These are phyloP conservation scores for Achlya flavicornis DNA, from an alignment of 2,888 invertebrate genomes.

Conservation along the genomic window DNA sequence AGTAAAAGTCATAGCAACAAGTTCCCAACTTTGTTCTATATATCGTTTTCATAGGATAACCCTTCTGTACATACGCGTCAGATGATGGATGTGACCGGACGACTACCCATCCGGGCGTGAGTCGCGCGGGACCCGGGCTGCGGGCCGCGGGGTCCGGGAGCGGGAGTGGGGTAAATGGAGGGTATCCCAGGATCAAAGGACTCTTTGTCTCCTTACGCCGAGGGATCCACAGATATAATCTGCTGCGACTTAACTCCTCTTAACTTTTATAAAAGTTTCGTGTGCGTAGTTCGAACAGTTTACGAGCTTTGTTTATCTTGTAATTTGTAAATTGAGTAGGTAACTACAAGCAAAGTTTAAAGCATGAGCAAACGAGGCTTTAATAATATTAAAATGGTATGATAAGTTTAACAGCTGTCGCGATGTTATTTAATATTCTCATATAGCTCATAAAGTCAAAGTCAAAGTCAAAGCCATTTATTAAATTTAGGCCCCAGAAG, in stretches of 20 bases:
- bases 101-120: not conserved
- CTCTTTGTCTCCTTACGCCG: conserved; percentile 13
- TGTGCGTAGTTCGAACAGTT: not conserved
- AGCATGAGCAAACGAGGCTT: too few relatives aligned
- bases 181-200: conserved; percentile 14
- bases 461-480: too few relatives aligned
- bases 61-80: conserved; percentile 3
- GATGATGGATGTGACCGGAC: conserved; percentile 3
- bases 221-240: conserved; percentile 7
- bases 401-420: too few relatives aligned
- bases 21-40: not conserved
- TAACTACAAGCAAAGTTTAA: not conserved
- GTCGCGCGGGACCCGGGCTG: not conserved
- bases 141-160: not conserved
- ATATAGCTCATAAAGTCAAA: too few relatives aligned
- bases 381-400: too few relatives aligned
- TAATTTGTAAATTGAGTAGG: not conserved
- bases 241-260: conserved; percentile 10
- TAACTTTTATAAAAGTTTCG: conserved; percentile 14
- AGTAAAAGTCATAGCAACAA: not conserved
- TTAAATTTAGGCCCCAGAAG: too few relatives aligned
- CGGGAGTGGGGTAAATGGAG: not conserved
- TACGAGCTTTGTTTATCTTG: not conserved
- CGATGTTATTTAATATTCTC: too few relatives aligned
- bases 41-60: not conserved